phyloP scores from a whole-genome alignment of 2,888 invertebrate genomes.

The Mylabris sibirica region DNA sequence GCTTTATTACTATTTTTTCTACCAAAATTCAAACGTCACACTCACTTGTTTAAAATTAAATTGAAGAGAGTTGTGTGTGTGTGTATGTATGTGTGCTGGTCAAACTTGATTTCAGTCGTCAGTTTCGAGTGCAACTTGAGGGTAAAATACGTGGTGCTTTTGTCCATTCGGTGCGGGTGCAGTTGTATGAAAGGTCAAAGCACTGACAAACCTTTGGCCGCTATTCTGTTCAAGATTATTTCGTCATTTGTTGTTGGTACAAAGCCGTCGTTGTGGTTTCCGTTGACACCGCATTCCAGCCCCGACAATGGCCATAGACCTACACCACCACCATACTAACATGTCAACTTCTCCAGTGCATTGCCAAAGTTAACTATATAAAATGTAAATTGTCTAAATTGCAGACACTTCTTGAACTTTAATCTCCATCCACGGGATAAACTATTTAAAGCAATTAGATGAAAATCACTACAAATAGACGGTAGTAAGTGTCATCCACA shows the following conservation, averaged over 20 bases:
- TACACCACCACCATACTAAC: slow-evolving; percentile 22
- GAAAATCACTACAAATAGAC: too few relatives aligned
- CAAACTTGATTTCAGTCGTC: slow-evolving; percentile 16
- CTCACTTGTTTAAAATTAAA: background rate
- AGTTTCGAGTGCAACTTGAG: slow-evolving; percentile 28
- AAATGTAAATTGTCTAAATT: background rate
- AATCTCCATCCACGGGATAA: too few relatives aligned
- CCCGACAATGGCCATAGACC: slow-evolving; percentile 42
- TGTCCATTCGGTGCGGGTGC: slow-evolving; percentile 21
- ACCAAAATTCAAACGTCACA: background rate
- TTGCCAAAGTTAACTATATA: background rate
- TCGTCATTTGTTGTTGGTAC: slow-evolving; percentile 52
- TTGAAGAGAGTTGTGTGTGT: too few relatives aligned
- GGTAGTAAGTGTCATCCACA: too few relatives aligned
- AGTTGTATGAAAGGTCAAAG: slow-evolving; percentile 35
- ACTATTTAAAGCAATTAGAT: too few relatives aligned
- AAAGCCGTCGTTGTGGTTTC: slow-evolving; percentile 45
- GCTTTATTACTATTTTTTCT: background rate
- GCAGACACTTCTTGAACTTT: too few relatives aligned
- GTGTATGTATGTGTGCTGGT: background rate
- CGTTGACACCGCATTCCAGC: slow-evolving; percentile 48
- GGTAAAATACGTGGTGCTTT: slow-evolving; percentile 28
- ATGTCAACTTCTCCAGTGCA: background rate
- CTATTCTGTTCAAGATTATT: slow-evolving; percentile 45
- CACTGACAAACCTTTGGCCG: slow-evolving; percentile 38